phyloP scores from a whole-genome alignment of 2,888 invertebrate genomes.

The Pollenia amentaria region DNA sequence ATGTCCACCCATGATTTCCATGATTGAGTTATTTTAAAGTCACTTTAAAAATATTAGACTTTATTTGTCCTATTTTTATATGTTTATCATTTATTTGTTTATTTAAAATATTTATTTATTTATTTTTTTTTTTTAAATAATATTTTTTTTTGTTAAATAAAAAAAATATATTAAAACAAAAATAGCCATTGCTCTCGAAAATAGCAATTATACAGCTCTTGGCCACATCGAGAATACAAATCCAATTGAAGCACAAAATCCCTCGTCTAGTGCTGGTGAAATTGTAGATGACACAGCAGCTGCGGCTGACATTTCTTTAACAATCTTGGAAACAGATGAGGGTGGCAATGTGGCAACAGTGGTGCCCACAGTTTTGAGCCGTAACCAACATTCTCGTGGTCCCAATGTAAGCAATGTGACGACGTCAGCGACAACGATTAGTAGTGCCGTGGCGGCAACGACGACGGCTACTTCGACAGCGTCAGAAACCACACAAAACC shows the following conservation, averaged over 20 bases:
- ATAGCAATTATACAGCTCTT: slow-evolving; percentile 77
- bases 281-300: slow-evolving; percentile 53
- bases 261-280: slow-evolving; percentile 21
- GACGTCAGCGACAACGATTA: slow-evolving; percentile 13
- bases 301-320: slow-evolving; percentile 39
- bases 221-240: slow-evolving; percentile 76
- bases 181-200: slow-evolving; percentile 79
- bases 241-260: slow-evolving; percentile 36
- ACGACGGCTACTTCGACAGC: slow-evolving; percentile 61
- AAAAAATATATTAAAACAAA: neutral
- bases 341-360: slow-evolving; percentile 61
- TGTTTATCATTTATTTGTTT: neutral
- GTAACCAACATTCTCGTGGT: slow-evolving; percentile 47
- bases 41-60: neutral
- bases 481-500: slow-evolving; percentile 66
- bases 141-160: slow-evolving; percentile 1
- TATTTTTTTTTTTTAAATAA: slow-evolving; percentile 33
- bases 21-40: too few relatives aligned
- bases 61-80: neutral
- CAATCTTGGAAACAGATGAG: slow-evolving; percentile 54
- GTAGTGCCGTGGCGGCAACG: slow-evolving; percentile 12
- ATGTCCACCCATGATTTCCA: too few relatives aligned
- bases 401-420: slow-evolving; percentile 27
- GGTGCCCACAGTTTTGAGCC: slow-evolving; percentile 51
- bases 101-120: slow-evolving; percentile 19